These are phyloP conservation scores for Molanna angustata DNA, from an alignment of 2,888 invertebrate species.

Conservation along the genomic window DNA sequence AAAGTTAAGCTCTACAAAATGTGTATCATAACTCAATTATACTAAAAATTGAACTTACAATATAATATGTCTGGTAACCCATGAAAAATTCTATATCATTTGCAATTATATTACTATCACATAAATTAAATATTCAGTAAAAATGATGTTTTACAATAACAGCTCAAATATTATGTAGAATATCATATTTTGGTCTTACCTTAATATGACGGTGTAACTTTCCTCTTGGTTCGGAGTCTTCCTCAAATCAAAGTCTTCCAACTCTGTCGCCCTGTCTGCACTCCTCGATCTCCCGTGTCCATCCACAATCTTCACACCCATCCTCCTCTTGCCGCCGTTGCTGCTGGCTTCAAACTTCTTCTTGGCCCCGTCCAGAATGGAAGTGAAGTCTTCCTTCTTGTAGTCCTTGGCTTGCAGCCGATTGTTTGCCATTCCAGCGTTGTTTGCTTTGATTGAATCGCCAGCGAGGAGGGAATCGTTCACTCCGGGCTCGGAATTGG, in stretches of 20 bases:
- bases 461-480: slow-evolving; percentile 29
- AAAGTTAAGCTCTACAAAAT: no score
- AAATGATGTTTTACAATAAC: background rate
- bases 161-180: background rate
- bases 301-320: slow-evolving; percentile 34
- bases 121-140: no score
- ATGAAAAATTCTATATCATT: no score
- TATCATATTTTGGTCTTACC: slow-evolving; percentile 40
- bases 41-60: no score
- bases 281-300: slow-evolving; percentile 17
- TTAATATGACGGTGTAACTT: slow-evolving; percentile 75
- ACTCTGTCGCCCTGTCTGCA: slow-evolving; percentile 15
- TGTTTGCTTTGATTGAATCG: slow-evolving; percentile 10
- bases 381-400: slow-evolving; percentile 41
- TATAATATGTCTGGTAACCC: no score
- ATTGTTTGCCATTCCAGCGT: slow-evolving; percentile 8
- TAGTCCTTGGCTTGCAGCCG: slow-evolving; percentile 41
- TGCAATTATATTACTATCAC: no score
- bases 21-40: no score
- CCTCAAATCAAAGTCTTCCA: slow-evolving; percentile 43
- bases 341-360: slow-evolving; percentile 49
- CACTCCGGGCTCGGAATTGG: slow-evolving; percentile 23
- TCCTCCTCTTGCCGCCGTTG: slow-evolving; percentile 47
- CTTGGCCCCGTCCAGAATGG: slow-evolving; percentile 30
- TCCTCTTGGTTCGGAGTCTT: slow-evolving; percentile 56